These are phyloP conservation scores for Melanotaenia trifasciata DNA, from an alignment of 2,797 vertebrate genomes.

Conservation along the genomic window DNA sequence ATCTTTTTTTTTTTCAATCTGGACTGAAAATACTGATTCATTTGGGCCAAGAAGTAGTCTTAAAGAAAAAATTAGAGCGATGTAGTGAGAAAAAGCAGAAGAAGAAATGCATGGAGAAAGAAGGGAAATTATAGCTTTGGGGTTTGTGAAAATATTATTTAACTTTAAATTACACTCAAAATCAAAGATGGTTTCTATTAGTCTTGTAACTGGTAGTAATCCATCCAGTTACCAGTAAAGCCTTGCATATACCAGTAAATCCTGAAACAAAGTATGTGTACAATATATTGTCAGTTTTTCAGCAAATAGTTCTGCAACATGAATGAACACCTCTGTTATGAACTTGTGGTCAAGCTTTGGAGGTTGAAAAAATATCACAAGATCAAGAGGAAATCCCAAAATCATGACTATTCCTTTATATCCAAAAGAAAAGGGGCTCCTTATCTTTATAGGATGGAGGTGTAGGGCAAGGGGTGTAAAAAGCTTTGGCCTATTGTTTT, in stretches of 20 bases:
- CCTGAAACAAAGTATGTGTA: too few relatives aligned
- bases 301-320: too few relatives aligned
- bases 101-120: conserved; percentile 32
- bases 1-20: conserved; percentile 46
- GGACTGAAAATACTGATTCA: conserved; percentile 65
- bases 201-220: background rate
- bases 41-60: conserved; percentile 55
- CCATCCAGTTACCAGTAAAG: background rate
- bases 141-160: background rate
- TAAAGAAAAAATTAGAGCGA: conserved; percentile 33
- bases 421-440: too few relatives aligned
- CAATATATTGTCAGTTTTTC: too few relatives aligned
- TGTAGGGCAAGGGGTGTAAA: too few relatives aligned
- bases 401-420: background rate
- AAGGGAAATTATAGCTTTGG: conserved; percentile 74
- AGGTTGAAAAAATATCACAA: background rate
- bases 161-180: background rate
- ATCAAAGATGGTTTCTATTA: background rate
- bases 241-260: background rate
- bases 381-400: background rate
- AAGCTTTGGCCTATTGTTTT: too few relatives aligned
- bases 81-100: background rate
- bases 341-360: background rate
- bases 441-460: too few relatives aligned
- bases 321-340: too few relatives aligned